These are phyloP conservation scores for Melospiza melodia DNA, from an alignment of 2,113 vertebrate genomes.

Conservation along the genomic window DNA sequence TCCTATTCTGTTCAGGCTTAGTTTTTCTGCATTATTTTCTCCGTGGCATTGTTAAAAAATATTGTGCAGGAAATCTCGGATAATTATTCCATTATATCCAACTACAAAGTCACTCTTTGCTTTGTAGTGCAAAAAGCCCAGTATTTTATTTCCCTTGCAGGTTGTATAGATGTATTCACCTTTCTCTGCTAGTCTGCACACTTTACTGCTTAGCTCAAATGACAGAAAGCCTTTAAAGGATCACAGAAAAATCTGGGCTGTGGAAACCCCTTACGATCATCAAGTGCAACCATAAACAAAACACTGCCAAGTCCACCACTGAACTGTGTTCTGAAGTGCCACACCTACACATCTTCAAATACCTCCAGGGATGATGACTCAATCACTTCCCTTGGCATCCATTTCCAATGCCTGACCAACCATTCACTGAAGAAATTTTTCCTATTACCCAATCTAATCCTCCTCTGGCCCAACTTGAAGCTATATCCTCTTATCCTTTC, in stretches of 20 bases:
- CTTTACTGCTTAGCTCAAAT: neutral
- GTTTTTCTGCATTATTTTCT: neutral
- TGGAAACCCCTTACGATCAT: neutral
- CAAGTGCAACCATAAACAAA: neutral
- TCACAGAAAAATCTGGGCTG: neutral
- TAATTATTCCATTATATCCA: neutral
- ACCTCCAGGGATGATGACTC: neutral
- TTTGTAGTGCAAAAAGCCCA: neutral
- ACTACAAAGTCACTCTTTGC: neutral
- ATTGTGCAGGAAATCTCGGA: neutral
- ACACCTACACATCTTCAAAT: neutral
- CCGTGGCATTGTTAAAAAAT: neutral
- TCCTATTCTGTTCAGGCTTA: neutral
- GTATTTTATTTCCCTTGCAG: neutral
- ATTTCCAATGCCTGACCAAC: neutral
- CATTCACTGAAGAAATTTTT: neutral
- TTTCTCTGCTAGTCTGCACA: neutral
- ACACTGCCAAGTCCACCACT: neutral
- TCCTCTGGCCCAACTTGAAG: rapidly evolving
- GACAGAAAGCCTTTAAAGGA: neutral
- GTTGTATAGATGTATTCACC: neutral
- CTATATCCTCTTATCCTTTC: neutral
- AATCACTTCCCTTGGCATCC: neutral
- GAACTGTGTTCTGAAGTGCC: neutral
- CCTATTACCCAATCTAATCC: neutral